Evolutionary conservation across 1,140 invertebrate species (phyloP).

Genomic region (Drosophila nikananu): DNA sequence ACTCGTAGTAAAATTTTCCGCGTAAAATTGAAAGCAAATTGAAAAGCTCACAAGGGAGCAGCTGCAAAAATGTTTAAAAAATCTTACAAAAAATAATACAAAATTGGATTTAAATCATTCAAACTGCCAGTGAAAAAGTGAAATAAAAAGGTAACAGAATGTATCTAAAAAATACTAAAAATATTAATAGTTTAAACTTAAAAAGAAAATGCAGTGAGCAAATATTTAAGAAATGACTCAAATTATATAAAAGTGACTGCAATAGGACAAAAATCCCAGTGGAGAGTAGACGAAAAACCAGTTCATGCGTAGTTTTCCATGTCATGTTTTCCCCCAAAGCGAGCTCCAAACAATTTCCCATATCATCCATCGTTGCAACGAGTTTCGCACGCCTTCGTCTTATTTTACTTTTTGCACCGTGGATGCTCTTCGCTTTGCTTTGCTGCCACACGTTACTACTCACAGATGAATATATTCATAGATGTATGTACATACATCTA

Average conservation of each 20-base stretch:
- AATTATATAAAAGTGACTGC: constrained; percentile 8
- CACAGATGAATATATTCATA: constrained; percentile 17
- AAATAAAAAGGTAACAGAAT: background rate
- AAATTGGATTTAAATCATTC: no score
- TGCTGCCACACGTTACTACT: constrained; percentile 55
- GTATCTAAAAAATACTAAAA: background rate
- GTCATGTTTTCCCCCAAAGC: constrained; percentile 49
- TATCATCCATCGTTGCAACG: constrained; percentile 53
- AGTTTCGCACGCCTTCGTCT: constrained; percentile 69
- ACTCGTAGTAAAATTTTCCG: constrained; percentile 79
- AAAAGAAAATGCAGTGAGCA: background rate
- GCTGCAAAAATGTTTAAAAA: constrained; percentile 17
- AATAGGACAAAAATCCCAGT: constrained; percentile 8
- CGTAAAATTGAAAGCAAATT: constrained; percentile 80
- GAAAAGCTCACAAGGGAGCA: constrained; percentile 44
- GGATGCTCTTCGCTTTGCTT: constrained; percentile 3
- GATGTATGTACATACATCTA: background rate
- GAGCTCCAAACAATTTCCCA: constrained; percentile 50
- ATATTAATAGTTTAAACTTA: background rate
- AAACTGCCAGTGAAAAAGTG: background rate
- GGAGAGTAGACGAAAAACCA: constrained; percentile 26
- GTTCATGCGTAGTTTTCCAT: constrained; percentile 56
- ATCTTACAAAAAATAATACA: background rate
- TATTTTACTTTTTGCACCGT: constrained; percentile 41
- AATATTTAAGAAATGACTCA: constrained; percentile 1